Evolutionary conservation across 1,140 invertebrate species (phyloP).

Genomic region (Drosophila kepulauana): DNA sequence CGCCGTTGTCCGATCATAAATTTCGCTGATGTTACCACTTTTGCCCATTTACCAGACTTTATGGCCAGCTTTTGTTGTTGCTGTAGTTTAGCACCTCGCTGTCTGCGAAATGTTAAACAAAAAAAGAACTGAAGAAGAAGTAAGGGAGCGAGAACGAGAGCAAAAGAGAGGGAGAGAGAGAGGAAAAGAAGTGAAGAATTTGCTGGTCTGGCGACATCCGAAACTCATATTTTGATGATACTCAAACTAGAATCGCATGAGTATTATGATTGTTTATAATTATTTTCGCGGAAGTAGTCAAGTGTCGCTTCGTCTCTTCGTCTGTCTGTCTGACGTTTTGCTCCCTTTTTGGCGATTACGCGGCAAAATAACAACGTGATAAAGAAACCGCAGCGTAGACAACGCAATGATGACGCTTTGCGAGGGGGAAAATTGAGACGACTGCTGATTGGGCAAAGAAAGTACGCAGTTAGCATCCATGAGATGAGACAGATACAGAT

Average conservation of each 20-base stretch:
- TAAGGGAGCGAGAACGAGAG: not conserved
- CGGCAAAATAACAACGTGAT: constrained; percentile 56
- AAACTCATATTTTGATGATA: constrained; percentile 44
- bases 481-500: not conserved
- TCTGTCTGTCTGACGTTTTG: constrained; percentile 6
- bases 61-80: constrained; percentile 20
- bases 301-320: constrained; percentile 1
- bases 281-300: constrained; percentile 61
- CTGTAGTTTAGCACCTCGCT: constrained; percentile 45
- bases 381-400: constrained; percentile 55
- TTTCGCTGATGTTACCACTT: constrained; percentile 48
- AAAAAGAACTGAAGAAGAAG: constrained; percentile 2
- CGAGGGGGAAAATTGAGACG: constrained; percentile 13
- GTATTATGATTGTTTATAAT: constrained; percentile 61
- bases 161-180: not conserved
- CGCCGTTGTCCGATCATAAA: constrained; percentile 14
- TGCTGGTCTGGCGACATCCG: constrained; percentile 53
- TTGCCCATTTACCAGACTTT: constrained; percentile 20
- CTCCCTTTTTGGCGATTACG: constrained; percentile 32
- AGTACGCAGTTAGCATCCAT: constrained; percentile 40
- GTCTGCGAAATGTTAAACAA: constrained; percentile 38
- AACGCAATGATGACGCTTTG: constrained; percentile 14
- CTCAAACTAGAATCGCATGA: constrained; percentile 20
- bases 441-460: constrained; percentile 45
- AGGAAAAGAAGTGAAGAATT: constrained; percentile 40